Conservation (phyloP, 2,888 invertebrate species). For the Mesoligia furuncula region DNA sequence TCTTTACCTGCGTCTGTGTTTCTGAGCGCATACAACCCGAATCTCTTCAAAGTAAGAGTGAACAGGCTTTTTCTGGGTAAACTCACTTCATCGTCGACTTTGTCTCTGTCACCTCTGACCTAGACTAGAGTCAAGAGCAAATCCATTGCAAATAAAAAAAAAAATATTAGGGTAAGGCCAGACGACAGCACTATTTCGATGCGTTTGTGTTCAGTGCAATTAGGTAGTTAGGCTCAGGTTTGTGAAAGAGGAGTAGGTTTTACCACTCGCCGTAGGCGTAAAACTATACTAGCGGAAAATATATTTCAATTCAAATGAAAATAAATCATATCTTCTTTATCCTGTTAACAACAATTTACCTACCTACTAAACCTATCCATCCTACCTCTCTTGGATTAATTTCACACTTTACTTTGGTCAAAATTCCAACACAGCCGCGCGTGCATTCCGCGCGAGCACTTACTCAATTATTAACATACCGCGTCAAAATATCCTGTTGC, state of each 20-base stretch:
- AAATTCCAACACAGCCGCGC: conserved; percentile 17
- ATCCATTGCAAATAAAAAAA: no score
- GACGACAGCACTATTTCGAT: conserved; percentile 16
- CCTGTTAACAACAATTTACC: not conserved
- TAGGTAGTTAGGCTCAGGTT: not conserved
- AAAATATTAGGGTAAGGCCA: not conserved
- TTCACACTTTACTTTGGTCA: conserved; percentile 1
- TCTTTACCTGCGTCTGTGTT: no score
- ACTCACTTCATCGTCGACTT: no score
- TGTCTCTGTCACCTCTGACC: no score
- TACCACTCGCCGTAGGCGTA: not conserved
- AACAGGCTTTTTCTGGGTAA: no score
- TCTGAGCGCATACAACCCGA: no score
- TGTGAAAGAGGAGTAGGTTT: not conserved
- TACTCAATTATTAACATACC: conserved; percentile 46
- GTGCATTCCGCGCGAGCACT: conserved; percentile 39
- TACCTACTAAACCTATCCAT: not conserved
- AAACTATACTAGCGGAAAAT: not conserved
- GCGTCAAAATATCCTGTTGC: conserved; percentile 56
- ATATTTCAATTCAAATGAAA: not conserved
- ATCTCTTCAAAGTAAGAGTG: no score
- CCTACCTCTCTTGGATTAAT: not conserved
- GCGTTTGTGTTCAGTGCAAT: conserved; percentile 9
- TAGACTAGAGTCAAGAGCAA: no score
- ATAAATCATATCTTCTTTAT: not conserved